phyloP scores from a whole-genome alignment of 2,888 invertebrate genomes.

The Phalera bucephala region DNA sequence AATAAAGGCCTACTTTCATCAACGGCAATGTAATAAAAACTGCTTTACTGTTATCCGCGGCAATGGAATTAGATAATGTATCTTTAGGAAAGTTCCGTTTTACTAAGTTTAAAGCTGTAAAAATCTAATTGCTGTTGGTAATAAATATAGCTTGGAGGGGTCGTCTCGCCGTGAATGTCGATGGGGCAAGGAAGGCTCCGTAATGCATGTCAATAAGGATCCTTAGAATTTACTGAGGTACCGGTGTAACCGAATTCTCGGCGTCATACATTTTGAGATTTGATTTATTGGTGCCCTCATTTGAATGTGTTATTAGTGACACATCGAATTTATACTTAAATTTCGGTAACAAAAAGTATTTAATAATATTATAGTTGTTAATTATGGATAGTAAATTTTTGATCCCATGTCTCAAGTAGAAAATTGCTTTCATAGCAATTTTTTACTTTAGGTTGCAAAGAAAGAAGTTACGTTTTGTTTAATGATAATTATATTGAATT shows the following conservation, averaged over 20 bases:
- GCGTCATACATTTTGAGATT: constrained; percentile 51
- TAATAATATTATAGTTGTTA: too few species aligned
- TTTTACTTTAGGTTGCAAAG: too few species aligned
- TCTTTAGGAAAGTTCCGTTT: constrained; percentile 60
- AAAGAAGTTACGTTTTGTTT: too few species aligned
- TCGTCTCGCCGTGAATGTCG: constrained; percentile 60
- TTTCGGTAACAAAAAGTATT: too few species aligned
- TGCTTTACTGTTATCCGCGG: constrained; percentile 72
- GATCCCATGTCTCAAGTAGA: too few species aligned
- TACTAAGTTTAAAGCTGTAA: constrained; percentile 59
- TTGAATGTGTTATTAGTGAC: not conserved
- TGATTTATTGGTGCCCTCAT: constrained; percentile 22
- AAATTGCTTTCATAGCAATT: too few species aligned
- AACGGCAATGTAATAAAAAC: constrained; percentile 73
- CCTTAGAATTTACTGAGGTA: constrained; percentile 56
- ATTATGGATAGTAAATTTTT: too few species aligned
- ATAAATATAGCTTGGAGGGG: constrained; percentile 66
- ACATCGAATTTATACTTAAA: too few species aligned
- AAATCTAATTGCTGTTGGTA: constrained; percentile 70
- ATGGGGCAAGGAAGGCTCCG: constrained; percentile 54
- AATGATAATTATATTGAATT: too few species aligned
- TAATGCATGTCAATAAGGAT: constrained; percentile 73
- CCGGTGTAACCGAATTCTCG: constrained; percentile 51
- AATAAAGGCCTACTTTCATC: constrained; percentile 77
- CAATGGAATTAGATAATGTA: constrained; percentile 75